Conservation (phyloP, 23 tunicate genomes). For the Phallusia fumigata region DNA sequence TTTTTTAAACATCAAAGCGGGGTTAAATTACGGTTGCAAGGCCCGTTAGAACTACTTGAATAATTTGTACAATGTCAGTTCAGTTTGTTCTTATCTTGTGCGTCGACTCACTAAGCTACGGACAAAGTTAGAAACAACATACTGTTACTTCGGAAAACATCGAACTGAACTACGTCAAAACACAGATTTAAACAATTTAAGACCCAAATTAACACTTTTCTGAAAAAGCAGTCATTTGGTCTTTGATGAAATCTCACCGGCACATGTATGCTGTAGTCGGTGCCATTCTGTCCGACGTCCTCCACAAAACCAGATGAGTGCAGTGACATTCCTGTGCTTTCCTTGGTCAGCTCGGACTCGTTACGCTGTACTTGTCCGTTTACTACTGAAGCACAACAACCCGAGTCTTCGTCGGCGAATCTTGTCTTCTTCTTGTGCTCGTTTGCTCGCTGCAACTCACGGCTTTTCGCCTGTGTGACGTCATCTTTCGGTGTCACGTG, state of each 20-base stretch:
- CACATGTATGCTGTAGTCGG: background rate
- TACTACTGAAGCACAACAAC: background rate
- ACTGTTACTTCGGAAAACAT: no score
- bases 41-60: no score
- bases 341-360: conserved; percentile 9
- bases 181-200: no score
- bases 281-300: background rate
- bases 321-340: conserved; percentile 22
- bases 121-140: no score
- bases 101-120: no score
- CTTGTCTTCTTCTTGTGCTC: conserved; percentile 25
- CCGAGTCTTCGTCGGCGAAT: conserved; percentile 6
- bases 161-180: no score
- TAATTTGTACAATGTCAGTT: no score
- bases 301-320: conserved; percentile 7
- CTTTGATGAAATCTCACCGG: background rate
- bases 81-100: no score
- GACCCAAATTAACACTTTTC: no score
- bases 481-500: background rate
- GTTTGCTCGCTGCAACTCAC: conserved; percentile 35
- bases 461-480: conserved; percentile 17
- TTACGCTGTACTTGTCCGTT: conserved; percentile 11
- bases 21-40: no score
- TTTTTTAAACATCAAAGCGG: no score
- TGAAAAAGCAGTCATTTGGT: no score